Conservation (phyloP, 2,113 vertebrate species). For the Microtus richardsoni region DNA sequence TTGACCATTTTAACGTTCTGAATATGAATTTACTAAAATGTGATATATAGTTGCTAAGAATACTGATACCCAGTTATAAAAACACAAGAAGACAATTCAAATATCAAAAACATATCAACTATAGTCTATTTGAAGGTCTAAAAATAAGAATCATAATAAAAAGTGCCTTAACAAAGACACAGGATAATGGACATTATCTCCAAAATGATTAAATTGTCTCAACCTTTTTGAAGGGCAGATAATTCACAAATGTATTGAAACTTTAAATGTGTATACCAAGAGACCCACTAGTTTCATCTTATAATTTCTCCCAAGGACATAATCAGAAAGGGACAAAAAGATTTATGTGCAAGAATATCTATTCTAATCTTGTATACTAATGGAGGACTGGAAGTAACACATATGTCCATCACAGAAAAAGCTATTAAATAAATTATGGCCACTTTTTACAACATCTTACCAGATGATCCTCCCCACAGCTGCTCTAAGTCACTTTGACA, state of each 20-base stretch:
- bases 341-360: neutral
- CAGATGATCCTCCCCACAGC: neutral
- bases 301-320: neutral
- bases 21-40: neutral
- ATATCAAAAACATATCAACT: neutral
- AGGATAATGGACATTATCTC: neutral
- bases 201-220: neutral
- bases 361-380: neutral
- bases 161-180: neutral
- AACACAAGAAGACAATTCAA: neutral
- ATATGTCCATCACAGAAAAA: neutral
- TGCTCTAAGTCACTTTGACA: neutral
- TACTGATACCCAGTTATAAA: neutral
- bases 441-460: neutral
- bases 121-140: neutral
- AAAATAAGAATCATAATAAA: conserved; percentile 25
- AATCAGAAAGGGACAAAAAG: conserved; percentile 11
- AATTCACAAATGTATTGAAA: neutral
- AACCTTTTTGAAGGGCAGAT: neutral
- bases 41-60: neutral
- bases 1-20: conserved; percentile 28
- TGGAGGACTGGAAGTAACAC: neutral
- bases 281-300: neutral
- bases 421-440: conserved; percentile 9
- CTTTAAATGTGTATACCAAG: neutral